phyloP scores from a whole-genome alignment of 2,797 vertebrate genomes.

The Poecilia velifera region DNA sequence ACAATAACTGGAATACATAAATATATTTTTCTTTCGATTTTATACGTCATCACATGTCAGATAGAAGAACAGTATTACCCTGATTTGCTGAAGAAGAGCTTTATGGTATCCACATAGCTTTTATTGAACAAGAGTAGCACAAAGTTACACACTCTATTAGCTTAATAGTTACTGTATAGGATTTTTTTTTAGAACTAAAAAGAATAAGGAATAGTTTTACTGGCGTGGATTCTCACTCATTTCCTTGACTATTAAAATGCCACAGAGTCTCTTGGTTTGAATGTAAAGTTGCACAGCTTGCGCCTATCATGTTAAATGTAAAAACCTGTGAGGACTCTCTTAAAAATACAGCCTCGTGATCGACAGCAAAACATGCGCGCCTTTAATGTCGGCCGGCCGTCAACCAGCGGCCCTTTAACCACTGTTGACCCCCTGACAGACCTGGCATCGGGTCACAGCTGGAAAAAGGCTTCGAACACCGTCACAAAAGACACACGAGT shows the following conservation, averaged over 20 bases:
- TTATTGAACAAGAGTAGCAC: constrained; percentile 81
- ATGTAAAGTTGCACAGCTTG: constrained; percentile 99
- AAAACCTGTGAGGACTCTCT: constrained; percentile 76
- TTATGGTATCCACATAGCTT: constrained; percentile 76
- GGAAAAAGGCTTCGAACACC: constrained; percentile 54
- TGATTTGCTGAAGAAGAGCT: constrained; percentile 81
- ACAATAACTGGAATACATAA: constrained; percentile 80
- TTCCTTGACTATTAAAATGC: constrained; percentile 98
- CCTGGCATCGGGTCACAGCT: constrained; percentile 47
- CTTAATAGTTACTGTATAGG: constrained; percentile 78
- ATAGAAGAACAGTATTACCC: constrained; percentile 78
- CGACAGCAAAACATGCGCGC: constrained; percentile 60
- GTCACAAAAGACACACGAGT: constrained; percentile 16
- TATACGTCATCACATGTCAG: constrained; percentile 74
- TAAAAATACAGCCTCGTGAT: constrained; percentile 62
- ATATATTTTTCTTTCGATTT: constrained; percentile 78
- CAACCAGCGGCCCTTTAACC: constrained; percentile 62
- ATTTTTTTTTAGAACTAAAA: constrained; percentile 84
- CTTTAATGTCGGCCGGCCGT: constrained; percentile 35
- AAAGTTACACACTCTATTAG: constrained; percentile 79
- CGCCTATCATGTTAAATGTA: constrained; percentile 85
- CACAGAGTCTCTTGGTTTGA: constrained; percentile 99
- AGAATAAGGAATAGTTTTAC: constrained; percentile 86
- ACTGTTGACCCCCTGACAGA: constrained; percentile 61
- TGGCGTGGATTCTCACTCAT: constrained; percentile 97